Percentiles rank a stretch among this genome's conserved stretches.
Evolutionary conservation across 2,113 vertebrate genomes (phyloP).

Genomic region (Phodopus roborovskii): DNA sequence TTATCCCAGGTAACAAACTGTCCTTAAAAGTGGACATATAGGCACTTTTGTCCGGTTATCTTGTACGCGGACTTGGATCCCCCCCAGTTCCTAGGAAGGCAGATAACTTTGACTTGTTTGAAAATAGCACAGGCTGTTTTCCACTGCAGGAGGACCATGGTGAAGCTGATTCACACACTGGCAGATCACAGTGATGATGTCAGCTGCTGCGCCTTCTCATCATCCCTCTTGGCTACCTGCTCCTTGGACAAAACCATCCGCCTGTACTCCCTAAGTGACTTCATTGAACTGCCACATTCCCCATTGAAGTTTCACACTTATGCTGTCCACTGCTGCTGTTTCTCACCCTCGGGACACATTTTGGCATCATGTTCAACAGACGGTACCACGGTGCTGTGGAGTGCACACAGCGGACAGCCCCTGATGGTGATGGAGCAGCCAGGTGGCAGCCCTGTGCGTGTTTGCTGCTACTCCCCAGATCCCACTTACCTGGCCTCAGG

Average conservation of each 20-base stretch:
- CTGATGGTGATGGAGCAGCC: conserved; percentile 93
- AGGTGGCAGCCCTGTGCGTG: conserved; percentile 90
- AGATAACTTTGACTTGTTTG: conserved; percentile 61
- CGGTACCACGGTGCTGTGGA: conserved; percentile 92
- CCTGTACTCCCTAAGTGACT: conserved; percentile 88
- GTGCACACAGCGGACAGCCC: conserved; percentile 84
- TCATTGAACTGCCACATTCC: conserved; percentile 91
- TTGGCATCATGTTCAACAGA: conserved; percentile 96
- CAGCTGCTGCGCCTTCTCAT: conserved; percentile 94
- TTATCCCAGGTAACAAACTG: background rate
- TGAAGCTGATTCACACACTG: conserved; percentile 91
- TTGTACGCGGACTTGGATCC: background rate
- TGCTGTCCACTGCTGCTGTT: conserved; percentile 96
- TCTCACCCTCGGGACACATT: conserved; percentile 91
- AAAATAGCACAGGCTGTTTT: conserved; percentile 78
- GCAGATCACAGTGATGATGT: conserved; percentile 94
- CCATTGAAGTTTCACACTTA: conserved; percentile 93
- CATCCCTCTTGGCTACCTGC: conserved; percentile 92
- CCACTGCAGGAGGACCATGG: conserved; percentile 86
- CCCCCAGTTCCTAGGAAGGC: background rate
- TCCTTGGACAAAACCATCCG: conserved; percentile 95
- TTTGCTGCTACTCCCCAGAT: conserved; percentile 91
- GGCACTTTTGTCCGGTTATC: background rate
- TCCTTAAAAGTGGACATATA: background rate
- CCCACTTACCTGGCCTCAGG: conserved; percentile 89